Conservation (phyloP, 2,797 vertebrate genomes). For the Hoplostethus mediterraneus region DNA sequence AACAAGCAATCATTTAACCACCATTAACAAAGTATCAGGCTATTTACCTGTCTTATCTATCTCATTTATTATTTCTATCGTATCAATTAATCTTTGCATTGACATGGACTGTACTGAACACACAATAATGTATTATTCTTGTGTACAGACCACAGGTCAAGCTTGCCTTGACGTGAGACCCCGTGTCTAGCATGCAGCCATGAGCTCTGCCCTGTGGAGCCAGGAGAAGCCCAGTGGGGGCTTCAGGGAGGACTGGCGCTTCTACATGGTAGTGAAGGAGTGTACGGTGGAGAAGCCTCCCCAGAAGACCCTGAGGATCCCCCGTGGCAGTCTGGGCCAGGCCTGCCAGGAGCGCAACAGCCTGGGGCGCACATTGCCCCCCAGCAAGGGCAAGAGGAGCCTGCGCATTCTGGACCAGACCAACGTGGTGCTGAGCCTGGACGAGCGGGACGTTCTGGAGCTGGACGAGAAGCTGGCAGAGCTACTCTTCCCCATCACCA, state of each 20-base stretch:
- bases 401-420: conserved; percentile 96
- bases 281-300: conserved; percentile 94
- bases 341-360: conserved; percentile 94
- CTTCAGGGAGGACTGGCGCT: conserved; percentile 95
- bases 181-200: conserved; percentile 85
- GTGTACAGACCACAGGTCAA: conserved; percentile 61
- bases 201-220: conserved; percentile 97
- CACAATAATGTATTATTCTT: conserved; percentile 11
- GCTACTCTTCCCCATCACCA: conserved; percentile 97
- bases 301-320: conserved; percentile 94
- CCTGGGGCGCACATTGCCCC: conserved; percentile 90
- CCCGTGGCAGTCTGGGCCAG: conserved; percentile 95
- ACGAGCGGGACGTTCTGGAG: conserved; percentile 94
- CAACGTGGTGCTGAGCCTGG: conserved; percentile 91
- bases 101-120: not conserved
- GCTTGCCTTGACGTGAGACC: conserved; percentile 74
- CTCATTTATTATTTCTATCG: not conserved
- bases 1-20: too few relatives aligned
- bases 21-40: too few relatives aligned
- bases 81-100: not conserved
- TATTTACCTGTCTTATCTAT: too few relatives aligned
- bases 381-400: conserved; percentile 95
- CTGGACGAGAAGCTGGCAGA: conserved; percentile 95
- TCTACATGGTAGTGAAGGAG: conserved; percentile 96
- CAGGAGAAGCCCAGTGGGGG: conserved; percentile 94